phyloP scores from a whole-genome alignment of 2,888 invertebrate species.

The Mycogona germanica region DNA sequence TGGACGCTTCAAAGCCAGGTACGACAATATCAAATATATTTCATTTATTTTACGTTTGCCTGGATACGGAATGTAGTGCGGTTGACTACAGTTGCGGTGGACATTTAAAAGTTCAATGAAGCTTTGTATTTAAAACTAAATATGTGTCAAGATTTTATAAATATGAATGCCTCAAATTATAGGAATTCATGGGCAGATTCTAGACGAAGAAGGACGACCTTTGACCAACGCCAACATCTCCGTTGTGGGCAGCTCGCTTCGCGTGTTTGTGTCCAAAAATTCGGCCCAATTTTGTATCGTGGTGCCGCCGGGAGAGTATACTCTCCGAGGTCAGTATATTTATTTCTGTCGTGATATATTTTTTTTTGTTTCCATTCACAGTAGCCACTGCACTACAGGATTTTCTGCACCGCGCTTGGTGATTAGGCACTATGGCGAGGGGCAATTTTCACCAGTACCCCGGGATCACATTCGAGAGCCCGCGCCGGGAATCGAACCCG shows the following conservation, averaged over 20 bases:
- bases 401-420: background rate
- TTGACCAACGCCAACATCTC: conserved; percentile 17
- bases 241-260: conserved; percentile 27
- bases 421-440: background rate
- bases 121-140: background rate
- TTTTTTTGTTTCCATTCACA: too few species aligned
- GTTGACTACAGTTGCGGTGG: too few species aligned
- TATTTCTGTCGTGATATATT: too few species aligned
- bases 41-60: too few species aligned
- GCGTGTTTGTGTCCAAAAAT: conserved; percentile 51
- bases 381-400: too few species aligned
- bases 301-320: conserved; percentile 54
- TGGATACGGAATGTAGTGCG: too few species aligned
- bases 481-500: too few species aligned
- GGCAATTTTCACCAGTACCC: background rate
- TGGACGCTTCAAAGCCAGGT: conserved; percentile 26
- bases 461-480: too few species aligned
- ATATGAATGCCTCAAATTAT: background rate
- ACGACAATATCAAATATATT: too few species aligned
- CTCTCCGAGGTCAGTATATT: conserved; percentile 40
- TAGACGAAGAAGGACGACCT: conserved; percentile 18
- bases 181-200: conserved; percentile 26
- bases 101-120: background rate
- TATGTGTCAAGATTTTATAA: conserved; percentile 4
- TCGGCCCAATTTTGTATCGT: conserved; percentile 58